phyloP scores from a whole-genome alignment of 2,888 invertebrate species.

The Melitaea athalia region DNA sequence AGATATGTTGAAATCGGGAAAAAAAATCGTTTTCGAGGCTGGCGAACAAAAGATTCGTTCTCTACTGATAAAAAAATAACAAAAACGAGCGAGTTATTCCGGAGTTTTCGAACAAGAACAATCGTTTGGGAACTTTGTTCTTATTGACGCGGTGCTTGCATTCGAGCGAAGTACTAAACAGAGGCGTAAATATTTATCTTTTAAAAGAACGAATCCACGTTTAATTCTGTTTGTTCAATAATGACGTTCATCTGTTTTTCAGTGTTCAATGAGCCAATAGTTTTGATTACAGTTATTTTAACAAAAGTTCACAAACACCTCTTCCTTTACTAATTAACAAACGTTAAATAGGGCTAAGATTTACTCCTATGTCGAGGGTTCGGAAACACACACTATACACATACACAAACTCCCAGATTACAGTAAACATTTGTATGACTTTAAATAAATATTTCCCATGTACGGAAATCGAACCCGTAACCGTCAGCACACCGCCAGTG shows the following conservation, averaged over 20 bases:
- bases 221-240: slow-evolving; percentile 10
- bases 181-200: slow-evolving; percentile 36
- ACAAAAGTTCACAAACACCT: no score
- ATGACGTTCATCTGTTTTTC: neutral
- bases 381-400: no score
- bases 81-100: slow-evolving; percentile 37
- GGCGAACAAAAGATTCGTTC: slow-evolving; percentile 25
- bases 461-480: no score
- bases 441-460: no score
- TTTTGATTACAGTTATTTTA: neutral
- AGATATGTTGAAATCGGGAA: slow-evolving; percentile 7
- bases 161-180: slow-evolving; percentile 36
- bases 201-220: slow-evolving; percentile 23
- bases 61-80: slow-evolving; percentile 39
- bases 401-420: no score
- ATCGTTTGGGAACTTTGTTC: slow-evolving; percentile 40
- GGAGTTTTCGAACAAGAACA: slow-evolving; percentile 38
- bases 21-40: slow-evolving; percentile 3
- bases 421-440: no score
- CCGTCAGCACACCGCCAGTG: no score
- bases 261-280: neutral
- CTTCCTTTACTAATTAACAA: no score
- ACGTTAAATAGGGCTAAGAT: no score
- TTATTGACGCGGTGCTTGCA: slow-evolving; percentile 36
- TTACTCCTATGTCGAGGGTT: no score